Evolutionary conservation across 2,888 invertebrate genomes (phyloP), one percentile per base, ranked within the genome.

Genomic region (Pelosia muscerda): DNA sequence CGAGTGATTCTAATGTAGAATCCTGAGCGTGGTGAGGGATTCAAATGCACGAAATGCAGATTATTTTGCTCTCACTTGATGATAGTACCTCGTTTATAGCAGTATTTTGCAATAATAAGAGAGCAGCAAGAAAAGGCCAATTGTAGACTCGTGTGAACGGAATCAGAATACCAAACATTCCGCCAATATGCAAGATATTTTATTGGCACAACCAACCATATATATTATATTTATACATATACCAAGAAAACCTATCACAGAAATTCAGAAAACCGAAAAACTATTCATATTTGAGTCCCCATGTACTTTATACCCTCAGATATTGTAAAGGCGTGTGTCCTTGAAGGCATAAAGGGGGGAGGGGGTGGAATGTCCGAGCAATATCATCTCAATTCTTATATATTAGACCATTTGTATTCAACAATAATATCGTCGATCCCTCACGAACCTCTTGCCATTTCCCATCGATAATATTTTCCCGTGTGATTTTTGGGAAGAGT

Each of bases 401-500:
- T 81, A 86, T 83, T 73, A 83, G 84, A 72, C 81, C 68, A 86
- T 86, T 84, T 78, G 81, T 82, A 86, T 85, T 85, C 86, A 68
- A 65, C 73, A 75, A 83, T 85, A 82, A 79, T 81, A 79, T 72
- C 31, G 28, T 28, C 68, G 62, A 73, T 76, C 72, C 75, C 77
- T 77, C 77, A 73, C 58, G 26, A 72, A 64, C 28, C 28, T 49
- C 49, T 66, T 31, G 31, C 71, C 72, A 67, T 77, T 62, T 49
- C 49, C 73, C 72, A 77, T 77, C 57, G 31, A 66, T 38, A 62
- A 69, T 66, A 69, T 69, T 62, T 62, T 54, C 54, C 57, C 34
- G 65, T 65, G 53, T 65, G 65, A 69, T 69, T 69, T 69, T 42
- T 11, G 49, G 22, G 11, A 57, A 11, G 22, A 26, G 54, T 59